A percentile compares a stretch with the other conserved stretches of the same genome.
phyloP scores from a whole-genome alignment of 2,113 vertebrate species.

The Pseudopodoces humilis region DNA sequence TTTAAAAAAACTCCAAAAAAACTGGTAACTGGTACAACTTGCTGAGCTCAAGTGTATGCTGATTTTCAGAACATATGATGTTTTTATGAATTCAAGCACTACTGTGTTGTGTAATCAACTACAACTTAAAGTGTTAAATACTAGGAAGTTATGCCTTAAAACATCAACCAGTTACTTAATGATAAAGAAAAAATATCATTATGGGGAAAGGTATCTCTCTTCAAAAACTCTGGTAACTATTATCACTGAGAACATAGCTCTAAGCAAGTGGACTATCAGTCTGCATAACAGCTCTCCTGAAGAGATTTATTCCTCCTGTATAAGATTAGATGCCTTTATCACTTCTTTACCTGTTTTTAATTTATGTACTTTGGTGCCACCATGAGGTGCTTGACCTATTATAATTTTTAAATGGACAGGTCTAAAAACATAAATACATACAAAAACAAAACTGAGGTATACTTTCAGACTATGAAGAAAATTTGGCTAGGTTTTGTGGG shows the following conservation, averaged over 20 bases:
- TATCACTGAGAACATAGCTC: background rate
- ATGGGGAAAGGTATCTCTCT: background rate
- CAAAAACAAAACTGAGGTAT: background rate
- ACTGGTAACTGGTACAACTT: background rate
- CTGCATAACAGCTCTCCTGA: background rate
- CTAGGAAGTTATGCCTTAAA: background rate
- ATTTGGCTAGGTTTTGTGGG: background rate
- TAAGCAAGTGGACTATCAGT: background rate
- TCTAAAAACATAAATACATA: background rate
- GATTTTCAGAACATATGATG: background rate
- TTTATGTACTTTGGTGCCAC: conserved; percentile 52
- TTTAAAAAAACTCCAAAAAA: background rate
- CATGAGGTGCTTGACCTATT: conserved; percentile 28
- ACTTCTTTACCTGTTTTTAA: background rate
- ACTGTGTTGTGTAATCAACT: background rate
- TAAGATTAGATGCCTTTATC: background rate
- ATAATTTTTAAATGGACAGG: background rate
- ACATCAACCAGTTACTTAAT: background rate
- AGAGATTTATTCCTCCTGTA: background rate
- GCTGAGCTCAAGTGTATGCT: background rate
- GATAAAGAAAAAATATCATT: background rate
- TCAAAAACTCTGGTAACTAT: background rate
- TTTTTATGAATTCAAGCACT: background rate
- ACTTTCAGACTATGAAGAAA: background rate
- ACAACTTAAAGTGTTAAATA: background rate